Evolutionary conservation across 2,113 vertebrate genomes (phyloP).

Genomic region (Neogale vison): DNA sequence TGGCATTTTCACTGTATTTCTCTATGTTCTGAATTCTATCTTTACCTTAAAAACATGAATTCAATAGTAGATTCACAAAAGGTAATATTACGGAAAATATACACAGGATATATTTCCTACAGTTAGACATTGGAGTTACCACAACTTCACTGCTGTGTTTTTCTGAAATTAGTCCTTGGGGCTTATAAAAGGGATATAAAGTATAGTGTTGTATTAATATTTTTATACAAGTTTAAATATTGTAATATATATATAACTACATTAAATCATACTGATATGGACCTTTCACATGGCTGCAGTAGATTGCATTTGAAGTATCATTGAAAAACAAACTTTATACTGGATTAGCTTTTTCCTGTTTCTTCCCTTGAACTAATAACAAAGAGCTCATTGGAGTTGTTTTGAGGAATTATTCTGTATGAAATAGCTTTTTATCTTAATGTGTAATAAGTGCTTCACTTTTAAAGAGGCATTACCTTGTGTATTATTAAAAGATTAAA

Average conservation of each 20-base stretch:
- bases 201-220: background rate
- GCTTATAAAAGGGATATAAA: background rate
- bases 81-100: background rate
- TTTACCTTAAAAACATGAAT: slow-evolving; percentile 46
- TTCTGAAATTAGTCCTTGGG: background rate
- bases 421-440: background rate
- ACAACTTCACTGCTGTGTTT: background rate
- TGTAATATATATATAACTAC: background rate
- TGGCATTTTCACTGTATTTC: background rate
- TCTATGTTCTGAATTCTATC: background rate
- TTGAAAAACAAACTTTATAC: background rate
- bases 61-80: slow-evolving; percentile 22
- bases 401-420: slow-evolving; percentile 11
- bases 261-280: background rate
- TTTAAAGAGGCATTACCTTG: background rate
- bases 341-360: background rate
- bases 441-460: background rate
- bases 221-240: slow-evolving; percentile 44
- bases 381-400: background rate
- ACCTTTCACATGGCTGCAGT: background rate
- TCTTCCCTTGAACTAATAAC: background rate
- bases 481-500: background rate
- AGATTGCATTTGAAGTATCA: background rate
- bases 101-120: background rate
- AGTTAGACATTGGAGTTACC: background rate